A percentile compares a stretch with the other conserved stretches of the same genome.
Evolutionary conservation across 2,113 vertebrate genomes (phyloP).

Genomic region (Aphyosemion australe): DNA sequence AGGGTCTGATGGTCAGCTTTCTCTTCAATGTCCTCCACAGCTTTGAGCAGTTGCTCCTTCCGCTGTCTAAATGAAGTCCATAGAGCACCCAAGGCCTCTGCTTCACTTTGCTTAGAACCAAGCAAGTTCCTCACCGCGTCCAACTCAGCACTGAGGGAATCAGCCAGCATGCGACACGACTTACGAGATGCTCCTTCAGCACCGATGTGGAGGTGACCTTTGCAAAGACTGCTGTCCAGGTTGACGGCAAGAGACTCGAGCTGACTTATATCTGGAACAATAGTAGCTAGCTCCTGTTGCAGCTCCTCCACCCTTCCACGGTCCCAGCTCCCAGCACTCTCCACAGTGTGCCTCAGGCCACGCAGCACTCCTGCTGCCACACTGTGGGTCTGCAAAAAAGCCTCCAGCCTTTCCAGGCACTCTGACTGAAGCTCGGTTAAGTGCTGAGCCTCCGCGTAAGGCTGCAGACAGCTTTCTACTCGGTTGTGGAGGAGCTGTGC

Average conservation of each 20-base stretch:
- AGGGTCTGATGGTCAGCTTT: slow-evolving; percentile 86
- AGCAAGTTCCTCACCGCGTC: slow-evolving; percentile 88
- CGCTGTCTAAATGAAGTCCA: slow-evolving; percentile 84
- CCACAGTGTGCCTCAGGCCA: slow-evolving; percentile 84
- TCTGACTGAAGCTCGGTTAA: slow-evolving; percentile 82
- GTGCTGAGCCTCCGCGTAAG: slow-evolving; percentile 85
- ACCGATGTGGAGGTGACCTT: slow-evolving; percentile 88
- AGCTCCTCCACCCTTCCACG: slow-evolving; percentile 85
- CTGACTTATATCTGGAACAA: slow-evolving; percentile 80
- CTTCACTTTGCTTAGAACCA: slow-evolving; percentile 92
- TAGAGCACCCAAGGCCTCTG: slow-evolving; percentile 86
- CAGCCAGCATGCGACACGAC: slow-evolving; percentile 85
- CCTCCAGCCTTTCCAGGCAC: slow-evolving; percentile 78
- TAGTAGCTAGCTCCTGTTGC: slow-evolving; percentile 80
- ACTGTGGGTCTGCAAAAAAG: slow-evolving; percentile 82
- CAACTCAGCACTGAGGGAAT: slow-evolving; percentile 84
- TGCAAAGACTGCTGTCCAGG: slow-evolving; percentile 87
- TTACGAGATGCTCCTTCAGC: slow-evolving; percentile 79
- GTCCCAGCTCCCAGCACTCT: slow-evolving; percentile 86
- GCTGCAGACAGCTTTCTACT: slow-evolving; percentile 86
- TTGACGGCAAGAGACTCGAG: slow-evolving; percentile 83
- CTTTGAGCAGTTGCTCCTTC: slow-evolving; percentile 88
- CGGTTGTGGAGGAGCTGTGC: slow-evolving; percentile 81
- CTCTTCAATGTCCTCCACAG: slow-evolving; percentile 92
- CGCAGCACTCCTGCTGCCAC: slow-evolving; percentile 74